Evolutionary conservation across 2,888 invertebrate species (phyloP).

Genomic region (Tachina grossa): DNA sequence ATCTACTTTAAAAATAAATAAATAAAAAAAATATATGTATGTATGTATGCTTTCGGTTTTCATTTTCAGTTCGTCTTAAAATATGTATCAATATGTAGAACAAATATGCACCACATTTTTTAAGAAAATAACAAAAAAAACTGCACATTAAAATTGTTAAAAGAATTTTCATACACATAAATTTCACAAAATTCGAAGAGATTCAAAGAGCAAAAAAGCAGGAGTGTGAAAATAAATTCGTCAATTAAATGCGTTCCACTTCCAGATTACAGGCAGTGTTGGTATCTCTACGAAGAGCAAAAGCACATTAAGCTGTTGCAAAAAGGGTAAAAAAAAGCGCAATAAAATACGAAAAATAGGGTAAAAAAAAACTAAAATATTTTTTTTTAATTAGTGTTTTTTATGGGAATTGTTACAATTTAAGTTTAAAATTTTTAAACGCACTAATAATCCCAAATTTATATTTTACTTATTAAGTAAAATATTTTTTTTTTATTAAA

Average conservation of each 20-base stretch:
- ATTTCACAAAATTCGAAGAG: neutral
- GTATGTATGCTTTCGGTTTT: neutral
- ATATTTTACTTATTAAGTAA: no score
- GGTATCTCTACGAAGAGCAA: no score
- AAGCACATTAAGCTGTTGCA: no score
- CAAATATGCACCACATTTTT: slow-evolving; percentile 56
- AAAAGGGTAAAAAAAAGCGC: no score
- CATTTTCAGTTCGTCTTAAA: slow-evolving; percentile 37
- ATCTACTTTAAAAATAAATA: slow-evolving; percentile 10
- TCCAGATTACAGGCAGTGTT: no score
- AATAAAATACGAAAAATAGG: no score
- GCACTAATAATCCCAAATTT: no score
- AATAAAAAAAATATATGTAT: neutral
- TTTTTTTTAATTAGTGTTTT: no score
- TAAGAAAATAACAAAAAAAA: neutral
- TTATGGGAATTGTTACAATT: no score
- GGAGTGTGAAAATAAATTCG: neutral
- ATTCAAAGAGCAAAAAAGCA: neutral
- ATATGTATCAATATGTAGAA: slow-evolving; percentile 55
- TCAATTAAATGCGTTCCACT: neutral
- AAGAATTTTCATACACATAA: neutral
- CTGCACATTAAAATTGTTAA: slow-evolving; percentile 1
- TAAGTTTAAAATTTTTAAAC: no score
- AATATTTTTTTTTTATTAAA: no score
- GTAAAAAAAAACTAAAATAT: no score